phyloP scores from a whole-genome alignment of 2,113 vertebrate species.

The Elephas maximus region DNA sequence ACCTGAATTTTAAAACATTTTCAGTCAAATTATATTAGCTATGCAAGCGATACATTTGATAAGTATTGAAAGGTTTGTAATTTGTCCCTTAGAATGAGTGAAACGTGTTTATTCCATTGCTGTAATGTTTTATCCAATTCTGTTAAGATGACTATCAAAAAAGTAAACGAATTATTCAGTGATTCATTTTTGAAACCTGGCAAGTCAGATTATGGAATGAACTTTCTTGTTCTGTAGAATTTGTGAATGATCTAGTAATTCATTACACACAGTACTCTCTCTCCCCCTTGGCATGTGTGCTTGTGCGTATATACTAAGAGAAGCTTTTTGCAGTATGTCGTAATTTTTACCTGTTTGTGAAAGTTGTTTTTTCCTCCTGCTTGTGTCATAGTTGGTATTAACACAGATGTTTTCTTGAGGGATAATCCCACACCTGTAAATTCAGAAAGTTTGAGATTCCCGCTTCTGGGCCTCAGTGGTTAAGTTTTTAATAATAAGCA shows the following conservation, averaged over 20 bases:
- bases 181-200: conserved; percentile 84
- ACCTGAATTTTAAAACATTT: conserved; percentile 66
- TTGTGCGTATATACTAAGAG: conserved; percentile 89
- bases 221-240: conserved; percentile 66
- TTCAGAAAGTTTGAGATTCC: conserved; percentile 83
- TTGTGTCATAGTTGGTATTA: conserved; percentile 87
- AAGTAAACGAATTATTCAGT: conserved; percentile 67
- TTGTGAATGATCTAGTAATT: conserved; percentile 84
- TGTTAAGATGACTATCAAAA: conserved; percentile 76
- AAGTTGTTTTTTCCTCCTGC: conserved; percentile 80
- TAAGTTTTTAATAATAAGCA: conserved; percentile 82
- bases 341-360: conserved; percentile 86
- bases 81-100: conserved; percentile 66
- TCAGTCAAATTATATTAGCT: conserved; percentile 67
- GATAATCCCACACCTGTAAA: conserved; percentile 85
- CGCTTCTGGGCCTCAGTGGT: conserved; percentile 79
- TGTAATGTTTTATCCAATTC: conserved; percentile 73
- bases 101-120: conserved; percentile 59
- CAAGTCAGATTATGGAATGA: conserved; percentile 81
- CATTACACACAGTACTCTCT: conserved; percentile 79
- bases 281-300: conserved; percentile 88
- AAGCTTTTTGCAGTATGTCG: conserved; percentile 85
- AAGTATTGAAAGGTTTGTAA: conserved; percentile 65
- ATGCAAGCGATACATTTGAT: not conserved
- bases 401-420: conserved; percentile 88